A percentile compares a stretch with the other conserved stretches of the same genome.
phyloP scores from a whole-genome alignment of 2,113 vertebrate genomes.

The Epinephelus lanceolatus region DNA sequence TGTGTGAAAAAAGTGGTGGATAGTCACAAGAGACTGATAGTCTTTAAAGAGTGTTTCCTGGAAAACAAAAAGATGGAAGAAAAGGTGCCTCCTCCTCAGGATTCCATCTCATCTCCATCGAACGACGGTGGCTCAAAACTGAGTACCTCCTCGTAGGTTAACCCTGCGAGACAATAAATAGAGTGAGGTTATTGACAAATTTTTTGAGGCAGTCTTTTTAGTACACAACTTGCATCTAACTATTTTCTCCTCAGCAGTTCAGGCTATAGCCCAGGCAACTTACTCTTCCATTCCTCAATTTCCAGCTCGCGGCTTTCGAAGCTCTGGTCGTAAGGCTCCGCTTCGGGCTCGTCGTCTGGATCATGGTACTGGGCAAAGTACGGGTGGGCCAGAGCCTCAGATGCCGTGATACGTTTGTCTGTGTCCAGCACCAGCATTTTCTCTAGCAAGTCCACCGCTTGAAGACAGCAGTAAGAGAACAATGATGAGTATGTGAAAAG shows the following conservation, averaged over 20 bases:
- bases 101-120: slow-evolving; percentile 97
- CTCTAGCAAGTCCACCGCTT: slow-evolving; percentile 97
- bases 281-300: slow-evolving; percentile 98
- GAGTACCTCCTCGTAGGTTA: slow-evolving; percentile 95
- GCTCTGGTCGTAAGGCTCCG: slow-evolving; percentile 97
- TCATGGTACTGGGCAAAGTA: slow-evolving; percentile 98
- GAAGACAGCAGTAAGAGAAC: neutral
- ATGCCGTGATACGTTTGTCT: slow-evolving; percentile 95
- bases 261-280: slow-evolving; percentile 68
- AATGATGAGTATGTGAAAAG: neutral
- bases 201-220: neutral
- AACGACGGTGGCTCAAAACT: slow-evolving; percentile 93
- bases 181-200: neutral
- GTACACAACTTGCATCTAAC: neutral
- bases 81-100: slow-evolving; percentile 81
- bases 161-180: slow-evolving; percentile 80
- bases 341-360: slow-evolving; percentile 96
- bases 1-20: slow-evolving; percentile 60
- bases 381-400: slow-evolving; percentile 92
- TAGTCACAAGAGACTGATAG: slow-evolving; percentile 64
- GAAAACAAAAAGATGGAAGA: slow-evolving; percentile 45
- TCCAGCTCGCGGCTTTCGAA: slow-evolving; percentile 97
- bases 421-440: slow-evolving; percentile 99
- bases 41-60: slow-evolving; percentile 64
- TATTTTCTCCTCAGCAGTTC: neutral